A percentile compares a stretch with the other conserved stretches of the same genome.
Conservation (phyloP, 2,113 vertebrate species). For the Syngnathus floridae region DNA sequence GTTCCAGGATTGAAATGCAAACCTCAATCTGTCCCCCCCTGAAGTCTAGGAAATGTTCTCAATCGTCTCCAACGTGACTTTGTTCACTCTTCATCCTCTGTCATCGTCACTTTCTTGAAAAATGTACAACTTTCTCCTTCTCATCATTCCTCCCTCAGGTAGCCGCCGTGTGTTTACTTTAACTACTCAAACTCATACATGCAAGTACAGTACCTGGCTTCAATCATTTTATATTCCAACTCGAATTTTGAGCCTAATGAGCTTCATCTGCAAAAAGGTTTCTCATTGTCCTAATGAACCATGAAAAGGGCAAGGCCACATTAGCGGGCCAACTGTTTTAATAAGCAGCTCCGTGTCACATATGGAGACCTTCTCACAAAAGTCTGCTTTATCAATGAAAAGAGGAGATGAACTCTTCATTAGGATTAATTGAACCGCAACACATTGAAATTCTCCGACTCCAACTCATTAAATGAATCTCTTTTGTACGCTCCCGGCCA, state of each 20-base stretch:
- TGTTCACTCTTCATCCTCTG: too few species aligned
- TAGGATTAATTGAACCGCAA: conserved; percentile 21
- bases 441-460: conserved; percentile 4
- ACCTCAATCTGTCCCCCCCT: too few species aligned
- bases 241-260: conserved; percentile 69
- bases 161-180: conserved; percentile 11
- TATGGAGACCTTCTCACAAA: conserved; percentile 33
- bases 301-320: conserved; percentile 72
- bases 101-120: too few species aligned
- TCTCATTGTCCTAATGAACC: conserved; percentile 72
- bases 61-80: too few species aligned
- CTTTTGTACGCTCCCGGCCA: background rate
- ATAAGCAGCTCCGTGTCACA: conserved; percentile 63
- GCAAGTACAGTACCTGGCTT: conserved; percentile 47
- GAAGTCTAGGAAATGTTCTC: too few species aligned
- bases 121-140: too few species aligned
- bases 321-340: conserved; percentile 63
- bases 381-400: conserved; percentile 52
- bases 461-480: conserved; percentile 1
- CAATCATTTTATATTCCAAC: conserved; percentile 56
- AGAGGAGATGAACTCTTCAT: conserved; percentile 39
- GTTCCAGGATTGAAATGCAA: too few species aligned
- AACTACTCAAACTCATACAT: conserved; percentile 42
- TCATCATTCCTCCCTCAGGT: too few species aligned
- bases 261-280: conserved; percentile 65